Percentiles rank a stretch among this genome's conserved stretches.
Conservation (phyloP, 2,113 vertebrate genomes). For the Maccullochella peelii region DNA sequence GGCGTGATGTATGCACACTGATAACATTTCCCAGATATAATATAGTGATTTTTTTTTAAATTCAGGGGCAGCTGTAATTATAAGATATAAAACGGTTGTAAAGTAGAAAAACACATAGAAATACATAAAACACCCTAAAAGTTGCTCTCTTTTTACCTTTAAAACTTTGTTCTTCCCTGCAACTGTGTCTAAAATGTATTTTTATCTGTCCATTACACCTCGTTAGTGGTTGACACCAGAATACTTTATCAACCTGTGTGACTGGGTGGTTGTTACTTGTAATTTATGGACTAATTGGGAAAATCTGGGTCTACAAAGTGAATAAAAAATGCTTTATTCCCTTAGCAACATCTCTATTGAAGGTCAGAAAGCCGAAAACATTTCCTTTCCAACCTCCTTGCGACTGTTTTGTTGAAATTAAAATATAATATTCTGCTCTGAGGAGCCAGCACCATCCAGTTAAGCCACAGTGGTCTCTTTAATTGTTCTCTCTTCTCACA, state of each 20-base stretch:
- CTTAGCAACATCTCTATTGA: neutral
- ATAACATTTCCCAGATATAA: constrained; percentile 6
- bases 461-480: neutral
- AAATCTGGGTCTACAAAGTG: neutral
- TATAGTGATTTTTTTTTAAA: neutral
- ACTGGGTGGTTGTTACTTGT: neutral
- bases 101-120: neutral
- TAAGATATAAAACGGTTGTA: neutral
- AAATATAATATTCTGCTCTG: neutral
- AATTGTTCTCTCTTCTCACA: neutral
- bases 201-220: neutral
- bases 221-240: neutral
- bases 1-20: neutral
- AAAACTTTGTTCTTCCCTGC: neutral
- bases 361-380: constrained; percentile 8
- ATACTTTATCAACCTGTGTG: neutral
- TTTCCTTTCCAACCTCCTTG: neutral
- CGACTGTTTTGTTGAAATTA: constrained; percentile 10
- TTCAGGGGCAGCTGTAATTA: neutral
- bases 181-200: neutral
- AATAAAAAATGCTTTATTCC: constrained; percentile 17
- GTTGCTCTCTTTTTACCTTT: neutral
- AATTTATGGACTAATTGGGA: constrained; percentile 4
- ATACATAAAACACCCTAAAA: neutral
- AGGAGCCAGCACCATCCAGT: constrained; percentile 12